These are phyloP conservation scores for Enteromius thamalakanensis DNA, from an alignment of 2,797 vertebrate species.

Conservation along the genomic window DNA sequence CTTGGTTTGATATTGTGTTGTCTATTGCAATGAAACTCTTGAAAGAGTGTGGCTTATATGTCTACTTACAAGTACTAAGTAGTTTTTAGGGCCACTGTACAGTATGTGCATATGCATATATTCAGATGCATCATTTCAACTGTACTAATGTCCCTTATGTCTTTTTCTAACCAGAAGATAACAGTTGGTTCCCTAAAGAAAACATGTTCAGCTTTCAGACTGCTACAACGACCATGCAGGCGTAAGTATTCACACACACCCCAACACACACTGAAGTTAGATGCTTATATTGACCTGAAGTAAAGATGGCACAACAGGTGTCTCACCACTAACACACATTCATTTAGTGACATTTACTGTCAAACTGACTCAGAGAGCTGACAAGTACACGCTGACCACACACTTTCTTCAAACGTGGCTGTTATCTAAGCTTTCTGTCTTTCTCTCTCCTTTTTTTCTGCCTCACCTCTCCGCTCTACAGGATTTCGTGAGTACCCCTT, in stretches of 20 bases:
- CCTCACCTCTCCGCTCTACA: conserved; percentile 65
- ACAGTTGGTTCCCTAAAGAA: conserved; percentile 97
- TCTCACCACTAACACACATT: conserved; percentile 26
- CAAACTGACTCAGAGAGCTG: conserved; percentile 32
- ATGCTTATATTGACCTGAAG: conserved; percentile 31
- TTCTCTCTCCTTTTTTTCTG: conserved; percentile 39
- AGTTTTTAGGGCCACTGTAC: neutral
- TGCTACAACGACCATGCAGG: conserved; percentile 98
- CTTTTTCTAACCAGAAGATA: conserved; percentile 84
- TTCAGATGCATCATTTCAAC: neutral
- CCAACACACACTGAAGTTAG: neutral
- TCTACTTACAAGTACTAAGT: neutral
- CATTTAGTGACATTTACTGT: conserved; percentile 44
- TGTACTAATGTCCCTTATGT: conserved; percentile 19
- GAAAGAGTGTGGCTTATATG: neutral
- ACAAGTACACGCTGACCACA: conserved; percentile 37
- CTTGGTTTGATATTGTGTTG: neutral
- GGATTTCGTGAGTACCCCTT: conserved; percentile 95
- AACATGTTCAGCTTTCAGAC: conserved; percentile 97
- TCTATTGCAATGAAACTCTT: neutral
- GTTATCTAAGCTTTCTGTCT: conserved; percentile 46
- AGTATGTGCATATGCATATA: neutral
- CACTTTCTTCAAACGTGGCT: conserved; percentile 20
- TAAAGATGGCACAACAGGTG: conserved; percentile 47
- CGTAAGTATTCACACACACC: conserved; percentile 82